Conservation (phyloP, 2,888 invertebrate species). For the Dicyrtoma fusca region DNA sequence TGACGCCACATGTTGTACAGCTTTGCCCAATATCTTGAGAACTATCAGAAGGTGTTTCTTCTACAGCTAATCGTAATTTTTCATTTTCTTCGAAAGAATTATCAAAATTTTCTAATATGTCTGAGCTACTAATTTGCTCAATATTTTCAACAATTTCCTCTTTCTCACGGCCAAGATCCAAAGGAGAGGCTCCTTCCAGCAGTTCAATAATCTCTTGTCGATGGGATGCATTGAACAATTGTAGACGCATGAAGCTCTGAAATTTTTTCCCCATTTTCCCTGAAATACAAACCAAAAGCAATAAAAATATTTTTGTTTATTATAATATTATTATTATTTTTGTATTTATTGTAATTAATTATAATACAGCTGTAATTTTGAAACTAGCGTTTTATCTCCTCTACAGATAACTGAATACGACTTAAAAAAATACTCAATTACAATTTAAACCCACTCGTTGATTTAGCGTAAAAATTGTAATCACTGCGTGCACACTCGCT, state of each 20-base stretch:
- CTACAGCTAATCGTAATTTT: not conserved
- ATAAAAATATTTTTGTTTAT: conserved; percentile 3
- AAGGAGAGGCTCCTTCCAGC: conserved; percentile 29
- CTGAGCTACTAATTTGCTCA: not conserved
- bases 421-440: too few species aligned
- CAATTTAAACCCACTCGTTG: too few species aligned
- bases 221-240: conserved; percentile 43
- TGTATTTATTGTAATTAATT: too few species aligned
- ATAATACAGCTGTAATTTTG: too few species aligned
- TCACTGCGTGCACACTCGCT: too few species aligned
- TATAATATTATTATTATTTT: too few species aligned
- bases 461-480: too few species aligned
- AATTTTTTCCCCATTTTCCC: conserved; percentile 7
- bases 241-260: conserved; percentile 22
- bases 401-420: too few species aligned
- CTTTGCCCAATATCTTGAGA: conserved; percentile 13
- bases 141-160: not conserved
- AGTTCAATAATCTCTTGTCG: conserved; percentile 41
- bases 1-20: conserved; percentile 45
- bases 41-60: not conserved
- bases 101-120: not conserved
- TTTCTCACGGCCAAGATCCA: not conserved
- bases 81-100: not conserved
- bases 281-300: not conserved
- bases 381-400: too few species aligned